Percentiles rank a stretch among this genome's conserved stretches.
Conservation (phyloP, 2,113 vertebrate genomes). For the Scomber scombrus region DNA sequence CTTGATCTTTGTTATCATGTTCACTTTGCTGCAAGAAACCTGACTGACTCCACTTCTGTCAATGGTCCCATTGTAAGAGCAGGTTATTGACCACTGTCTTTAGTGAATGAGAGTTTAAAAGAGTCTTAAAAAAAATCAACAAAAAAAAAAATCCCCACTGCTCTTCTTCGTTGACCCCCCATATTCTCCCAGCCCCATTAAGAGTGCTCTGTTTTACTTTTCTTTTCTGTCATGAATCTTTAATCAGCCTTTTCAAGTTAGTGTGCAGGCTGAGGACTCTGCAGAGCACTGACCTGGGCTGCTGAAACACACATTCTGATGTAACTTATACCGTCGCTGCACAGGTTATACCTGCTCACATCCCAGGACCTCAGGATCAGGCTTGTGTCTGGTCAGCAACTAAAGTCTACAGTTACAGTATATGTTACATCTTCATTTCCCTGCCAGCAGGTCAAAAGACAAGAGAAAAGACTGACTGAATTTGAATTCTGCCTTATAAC, state of each 20-base stretch:
- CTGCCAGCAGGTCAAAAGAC: background rate
- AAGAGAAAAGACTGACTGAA: background rate
- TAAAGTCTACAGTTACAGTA: background rate
- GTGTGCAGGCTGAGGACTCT: constrained; percentile 53
- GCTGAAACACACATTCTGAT: constrained; percentile 70
- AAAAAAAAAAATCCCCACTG: constrained; percentile 35
- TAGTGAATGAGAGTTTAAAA: constrained; percentile 46
- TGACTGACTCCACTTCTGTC: constrained; percentile 39
- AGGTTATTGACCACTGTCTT: constrained; percentile 50
- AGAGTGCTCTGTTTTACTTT: constrained; percentile 8
- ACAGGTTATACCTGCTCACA: constrained; percentile 43
- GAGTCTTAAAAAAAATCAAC: constrained; percentile 2
- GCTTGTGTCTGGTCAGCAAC: constrained; percentile 18
- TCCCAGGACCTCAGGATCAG: constrained; percentile 12
- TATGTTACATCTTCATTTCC: background rate
- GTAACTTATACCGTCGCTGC: constrained; percentile 56
- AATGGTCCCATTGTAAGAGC: constrained; percentile 42
- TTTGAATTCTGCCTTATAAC: background rate
- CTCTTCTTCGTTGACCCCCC: constrained; percentile 11
- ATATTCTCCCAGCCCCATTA: constrained; percentile 53
- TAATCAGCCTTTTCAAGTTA: constrained; percentile 69
- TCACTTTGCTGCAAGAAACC: constrained; percentile 38
- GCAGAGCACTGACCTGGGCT: constrained; percentile 63
- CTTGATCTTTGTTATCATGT: constrained; percentile 1
- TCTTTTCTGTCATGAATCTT: constrained; percentile 72